Evolutionary conservation across 37 sponge, comb jelly and placozoan genomes (phyloP).

Genomic region (Hexactinellida sp.): DNA sequence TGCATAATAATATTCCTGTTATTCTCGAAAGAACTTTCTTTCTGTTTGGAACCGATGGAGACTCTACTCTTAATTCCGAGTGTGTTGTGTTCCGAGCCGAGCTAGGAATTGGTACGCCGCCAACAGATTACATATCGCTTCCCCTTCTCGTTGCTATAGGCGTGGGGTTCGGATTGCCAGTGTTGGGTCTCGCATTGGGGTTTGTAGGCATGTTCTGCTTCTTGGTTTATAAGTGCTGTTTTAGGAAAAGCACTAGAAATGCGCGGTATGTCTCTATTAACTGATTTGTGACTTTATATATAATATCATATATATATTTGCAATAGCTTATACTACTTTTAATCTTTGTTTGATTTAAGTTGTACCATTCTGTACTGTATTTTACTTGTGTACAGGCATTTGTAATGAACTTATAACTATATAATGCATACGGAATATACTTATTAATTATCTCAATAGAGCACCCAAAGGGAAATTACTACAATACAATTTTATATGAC

Average conservation of each 20-base stretch:
- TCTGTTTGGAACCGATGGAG: constrained; percentile 10
- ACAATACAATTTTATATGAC: too few species aligned
- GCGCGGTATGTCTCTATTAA: neutral
- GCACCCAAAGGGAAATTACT: too few species aligned
- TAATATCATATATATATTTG: neutral
- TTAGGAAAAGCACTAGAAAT: neutral
- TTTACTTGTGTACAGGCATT: too few species aligned
- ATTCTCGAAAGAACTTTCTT: neutral
- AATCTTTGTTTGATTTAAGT: neutral
- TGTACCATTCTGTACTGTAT: neutral
- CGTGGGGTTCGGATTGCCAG: neutral
- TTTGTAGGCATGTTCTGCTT: neutral
- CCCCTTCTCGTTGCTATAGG: neutral
- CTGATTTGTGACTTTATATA: too few species aligned
- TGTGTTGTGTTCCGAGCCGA: neutral
- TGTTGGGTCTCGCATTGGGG: neutral
- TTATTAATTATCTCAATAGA: too few species aligned
- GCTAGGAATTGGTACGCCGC: neutral
- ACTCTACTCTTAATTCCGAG: neutral
- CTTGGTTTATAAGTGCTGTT: neutral
- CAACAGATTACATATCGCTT: neutral
- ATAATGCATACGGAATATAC: too few species aligned
- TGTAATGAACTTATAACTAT: too few species aligned
- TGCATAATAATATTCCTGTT: neutral
- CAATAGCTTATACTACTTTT: neutral